Evolutionary conservation across 2,888 invertebrate genomes (phyloP).

Genomic region (Acronicta aceris): DNA sequence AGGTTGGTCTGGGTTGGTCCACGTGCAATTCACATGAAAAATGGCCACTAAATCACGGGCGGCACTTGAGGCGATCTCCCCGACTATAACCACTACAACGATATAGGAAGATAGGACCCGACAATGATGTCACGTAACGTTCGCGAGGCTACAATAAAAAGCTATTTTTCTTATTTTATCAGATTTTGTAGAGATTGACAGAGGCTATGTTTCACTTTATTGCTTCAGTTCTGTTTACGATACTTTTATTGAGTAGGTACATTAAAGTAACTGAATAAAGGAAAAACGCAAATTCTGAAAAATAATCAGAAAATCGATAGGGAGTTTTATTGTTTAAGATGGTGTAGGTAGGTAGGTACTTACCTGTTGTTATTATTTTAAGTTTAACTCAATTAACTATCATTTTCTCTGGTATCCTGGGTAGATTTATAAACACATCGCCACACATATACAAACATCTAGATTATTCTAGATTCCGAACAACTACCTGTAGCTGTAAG

Average conservation of each 20-base stretch:
- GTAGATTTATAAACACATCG: too few relatives aligned
- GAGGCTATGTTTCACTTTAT: conserved; percentile 10
- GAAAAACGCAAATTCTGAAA: not conserved
- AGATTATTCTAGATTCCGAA: too few relatives aligned
- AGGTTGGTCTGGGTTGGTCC: conserved; percentile 58
- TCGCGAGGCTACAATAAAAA: conserved; percentile 36
- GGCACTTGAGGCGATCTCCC: conserved; percentile 67
- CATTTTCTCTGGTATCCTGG: too few relatives aligned
- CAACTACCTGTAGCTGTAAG: too few relatives aligned
- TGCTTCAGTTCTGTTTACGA: not conserved
- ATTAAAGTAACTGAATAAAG: not conserved
- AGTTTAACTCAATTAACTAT: too few relatives aligned
- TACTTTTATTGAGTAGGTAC: not conserved
- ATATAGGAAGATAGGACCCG: conserved; percentile 52
- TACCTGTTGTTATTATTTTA: too few relatives aligned
- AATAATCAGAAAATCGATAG: too few relatives aligned
- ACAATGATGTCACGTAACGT: conserved; percentile 60
- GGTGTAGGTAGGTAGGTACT: too few relatives aligned
- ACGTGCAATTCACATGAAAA: conserved; percentile 77
- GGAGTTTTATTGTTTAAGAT: too few relatives aligned
- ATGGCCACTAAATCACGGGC: conserved; percentile 76
- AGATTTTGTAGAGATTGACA: conserved; percentile 19
- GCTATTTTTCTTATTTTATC: conserved; percentile 36
- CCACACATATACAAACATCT: too few relatives aligned
- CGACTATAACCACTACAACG: conserved; percentile 55